Percentiles rank a stretch among this genome's conserved stretches.
Evolutionary conservation across 2,113 vertebrate genomes (phyloP).

Genomic region (Oryzias celebensis): DNA sequence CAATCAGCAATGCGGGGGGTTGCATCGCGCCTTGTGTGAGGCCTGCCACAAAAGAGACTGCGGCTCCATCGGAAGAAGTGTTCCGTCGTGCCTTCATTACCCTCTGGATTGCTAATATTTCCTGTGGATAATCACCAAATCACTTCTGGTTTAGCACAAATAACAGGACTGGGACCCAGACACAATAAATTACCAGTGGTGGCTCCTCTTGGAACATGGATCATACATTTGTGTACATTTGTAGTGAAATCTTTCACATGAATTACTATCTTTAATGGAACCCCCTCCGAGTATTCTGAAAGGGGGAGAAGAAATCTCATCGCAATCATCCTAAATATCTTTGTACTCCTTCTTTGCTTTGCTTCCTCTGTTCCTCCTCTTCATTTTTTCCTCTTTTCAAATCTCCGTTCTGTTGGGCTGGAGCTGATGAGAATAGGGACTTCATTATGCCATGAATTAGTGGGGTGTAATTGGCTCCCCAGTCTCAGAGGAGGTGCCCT

Average conservation of each 20-base stretch:
- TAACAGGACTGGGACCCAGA: conserved; percentile 7
- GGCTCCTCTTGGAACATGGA: conserved; percentile 22
- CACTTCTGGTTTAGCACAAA: conserved; percentile 37
- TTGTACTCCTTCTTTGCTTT: conserved; percentile 31
- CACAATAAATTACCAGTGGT: conserved; percentile 6
- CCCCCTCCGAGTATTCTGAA: conserved; percentile 53
- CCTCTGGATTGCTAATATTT: conserved; percentile 35
- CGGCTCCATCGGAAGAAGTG: conserved; percentile 52
- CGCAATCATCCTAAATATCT: conserved; percentile 71
- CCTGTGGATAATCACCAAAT: conserved; percentile 49
- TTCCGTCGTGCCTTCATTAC: conserved; percentile 53
- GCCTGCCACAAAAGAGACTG: conserved; percentile 47
- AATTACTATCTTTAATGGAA: conserved; percentile 84
- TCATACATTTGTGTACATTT: conserved; percentile 28
- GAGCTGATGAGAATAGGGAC: conserved; percentile 71
- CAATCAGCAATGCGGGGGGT: conserved; percentile 48
- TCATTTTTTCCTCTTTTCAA: conserved; percentile 31
- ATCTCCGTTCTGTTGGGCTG: conserved; percentile 74
- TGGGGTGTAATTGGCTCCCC: conserved; percentile 79
- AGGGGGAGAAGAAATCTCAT: conserved; percentile 58
- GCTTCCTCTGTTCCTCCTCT: conserved; percentile 32
- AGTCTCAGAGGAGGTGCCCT: conserved; percentile 78
- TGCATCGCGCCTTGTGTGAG: conserved; percentile 37
- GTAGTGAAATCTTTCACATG: conserved; percentile 65
- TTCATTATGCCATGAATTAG: conserved; percentile 80